These are phyloP conservation scores for Pan paniscus DNA, from an alignment of 2,113 vertebrate species.

Conservation along the genomic window DNA sequence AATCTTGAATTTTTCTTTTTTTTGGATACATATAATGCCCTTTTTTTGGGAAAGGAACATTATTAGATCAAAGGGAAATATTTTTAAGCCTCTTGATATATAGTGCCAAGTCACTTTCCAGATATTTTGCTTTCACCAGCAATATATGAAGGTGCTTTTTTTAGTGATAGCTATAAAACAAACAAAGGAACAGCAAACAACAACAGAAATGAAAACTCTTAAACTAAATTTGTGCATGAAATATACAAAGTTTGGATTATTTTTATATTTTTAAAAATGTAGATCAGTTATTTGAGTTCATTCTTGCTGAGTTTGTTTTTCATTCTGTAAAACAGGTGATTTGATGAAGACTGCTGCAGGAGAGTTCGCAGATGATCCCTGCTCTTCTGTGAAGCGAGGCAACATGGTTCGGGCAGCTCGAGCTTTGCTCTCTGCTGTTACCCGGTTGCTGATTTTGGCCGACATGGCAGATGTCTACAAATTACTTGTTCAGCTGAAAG, in stretches of 20 bases:
- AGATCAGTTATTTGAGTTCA: not conserved
- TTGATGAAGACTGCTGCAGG: slow-evolving; percentile 95
- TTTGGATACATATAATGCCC: not conserved
- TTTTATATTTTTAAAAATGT: not conserved
- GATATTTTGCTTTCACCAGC: slow-evolving; percentile 12
- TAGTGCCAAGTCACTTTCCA: slow-evolving; percentile 21
- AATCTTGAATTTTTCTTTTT: not conserved
- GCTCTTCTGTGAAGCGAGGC: slow-evolving; percentile 97
- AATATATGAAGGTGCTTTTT: not conserved
- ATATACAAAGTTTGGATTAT: not conserved
- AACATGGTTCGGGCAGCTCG: slow-evolving; percentile 99
- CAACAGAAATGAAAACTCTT: slow-evolving; percentile 2
- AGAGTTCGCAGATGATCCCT: slow-evolving; percentile 98
- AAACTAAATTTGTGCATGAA: not conserved
- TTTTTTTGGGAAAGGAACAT: not conserved
- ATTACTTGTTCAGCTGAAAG: slow-evolving; percentile 97
- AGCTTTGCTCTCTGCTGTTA: slow-evolving; percentile 96
- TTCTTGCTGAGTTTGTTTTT: slow-evolving; percentile 35
- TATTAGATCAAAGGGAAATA: slow-evolving; percentile 16
- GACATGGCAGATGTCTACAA: slow-evolving; percentile 99
- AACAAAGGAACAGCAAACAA: not conserved
- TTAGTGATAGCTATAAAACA: slow-evolving; percentile 8
- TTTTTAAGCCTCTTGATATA: slow-evolving; percentile 32
- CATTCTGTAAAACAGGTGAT: slow-evolving; percentile 87
- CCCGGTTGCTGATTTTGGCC: slow-evolving; percentile 96